A percentile compares a stretch with the other conserved stretches of the same genome.
These are phyloP conservation scores for Thinocorus orbignyianus DNA, from an alignment of 2,113 vertebrate genomes.

Conservation along the genomic window DNA sequence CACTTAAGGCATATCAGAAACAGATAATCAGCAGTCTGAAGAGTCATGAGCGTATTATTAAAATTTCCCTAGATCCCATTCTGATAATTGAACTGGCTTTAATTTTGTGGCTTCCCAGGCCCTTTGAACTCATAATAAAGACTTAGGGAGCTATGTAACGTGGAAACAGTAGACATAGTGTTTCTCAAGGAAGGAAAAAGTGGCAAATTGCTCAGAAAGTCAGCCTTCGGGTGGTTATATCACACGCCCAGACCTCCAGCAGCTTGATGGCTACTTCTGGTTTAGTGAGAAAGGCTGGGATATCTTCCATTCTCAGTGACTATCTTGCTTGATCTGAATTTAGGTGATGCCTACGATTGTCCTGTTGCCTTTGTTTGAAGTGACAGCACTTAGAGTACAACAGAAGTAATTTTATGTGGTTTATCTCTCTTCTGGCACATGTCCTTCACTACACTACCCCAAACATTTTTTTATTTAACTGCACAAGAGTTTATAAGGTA, in stretches of 20 bases:
- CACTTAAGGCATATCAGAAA: neutral
- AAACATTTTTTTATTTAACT: neutral
- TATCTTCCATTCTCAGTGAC: neutral
- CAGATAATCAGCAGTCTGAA: neutral
- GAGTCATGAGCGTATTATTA: neutral
- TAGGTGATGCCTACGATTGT: neutral
- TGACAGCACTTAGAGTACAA: neutral
- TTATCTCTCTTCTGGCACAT: neutral
- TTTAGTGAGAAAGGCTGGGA: neutral
- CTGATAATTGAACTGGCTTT: neutral
- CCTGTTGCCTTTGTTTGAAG: neutral
- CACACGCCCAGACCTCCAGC: neutral
- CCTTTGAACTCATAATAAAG: neutral
- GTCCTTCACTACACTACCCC: neutral
- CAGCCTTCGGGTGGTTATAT: neutral
- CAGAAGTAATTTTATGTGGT: neutral
- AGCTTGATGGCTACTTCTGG: neutral
- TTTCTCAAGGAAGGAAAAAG: neutral
- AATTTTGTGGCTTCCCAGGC: neutral
- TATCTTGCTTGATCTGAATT: neutral
- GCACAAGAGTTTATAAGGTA: neutral
- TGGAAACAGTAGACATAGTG: neutral
- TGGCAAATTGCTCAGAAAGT: neutral
- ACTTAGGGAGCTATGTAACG: neutral
- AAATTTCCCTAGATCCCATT: neutral